phyloP scores from a whole-genome alignment of 2,888 invertebrate species.

The Hydrotaea cyrtoneurina region DNA sequence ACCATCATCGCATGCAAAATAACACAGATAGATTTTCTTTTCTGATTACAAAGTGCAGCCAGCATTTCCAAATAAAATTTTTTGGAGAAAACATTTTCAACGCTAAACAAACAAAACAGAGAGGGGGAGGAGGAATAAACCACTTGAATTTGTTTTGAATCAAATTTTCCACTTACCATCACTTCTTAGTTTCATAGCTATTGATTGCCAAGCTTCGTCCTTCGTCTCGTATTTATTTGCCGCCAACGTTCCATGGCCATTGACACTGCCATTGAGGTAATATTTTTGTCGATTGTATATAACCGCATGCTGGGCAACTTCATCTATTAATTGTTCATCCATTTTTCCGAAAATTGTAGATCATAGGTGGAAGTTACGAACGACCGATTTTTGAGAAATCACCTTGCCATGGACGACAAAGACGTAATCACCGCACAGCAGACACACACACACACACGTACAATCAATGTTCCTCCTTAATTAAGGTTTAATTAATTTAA shows the following conservation, averaged over 20 bases:
- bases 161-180: constrained; percentile 75
- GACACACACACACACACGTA: constrained; percentile 20
- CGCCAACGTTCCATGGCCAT: constrained; percentile 59
- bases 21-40: background rate
- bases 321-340: constrained; percentile 80
- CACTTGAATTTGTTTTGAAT: background rate
- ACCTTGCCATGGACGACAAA: background rate
- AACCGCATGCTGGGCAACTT: constrained; percentile 80
- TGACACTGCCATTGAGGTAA: constrained; percentile 76
- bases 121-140: no score
- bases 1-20: background rate
- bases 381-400: constrained; percentile 14
- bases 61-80: background rate
- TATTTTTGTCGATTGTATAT: constrained; percentile 81
- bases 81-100: background rate
- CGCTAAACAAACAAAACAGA: background rate
- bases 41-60: constrained; percentile 17
- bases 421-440: constrained; percentile 51
- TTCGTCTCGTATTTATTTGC: constrained; percentile 79
- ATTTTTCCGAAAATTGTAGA: no score
- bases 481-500: constrained; percentile 37
- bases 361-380: constrained; percentile 65
- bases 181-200: constrained; percentile 78
- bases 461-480: constrained; percentile 24
- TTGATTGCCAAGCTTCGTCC: constrained; percentile 80